A percentile compares a stretch with the other conserved stretches of the same genome.
phyloP scores from a whole-genome alignment of 2,797 vertebrate genomes.

The Distichodus sexfasciatus region DNA sequence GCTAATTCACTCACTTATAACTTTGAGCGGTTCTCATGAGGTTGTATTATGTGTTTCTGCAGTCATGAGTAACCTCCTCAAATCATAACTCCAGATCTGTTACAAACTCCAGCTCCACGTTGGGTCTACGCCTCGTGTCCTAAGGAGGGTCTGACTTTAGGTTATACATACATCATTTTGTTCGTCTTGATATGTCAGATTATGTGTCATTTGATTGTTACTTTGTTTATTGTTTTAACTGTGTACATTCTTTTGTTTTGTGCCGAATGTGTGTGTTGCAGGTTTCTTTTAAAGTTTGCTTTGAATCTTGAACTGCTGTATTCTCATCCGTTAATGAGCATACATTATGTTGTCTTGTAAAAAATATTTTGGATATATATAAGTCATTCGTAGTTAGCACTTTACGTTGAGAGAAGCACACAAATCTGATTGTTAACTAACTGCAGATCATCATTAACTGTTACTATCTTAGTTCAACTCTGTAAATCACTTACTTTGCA shows the following conservation, averaged over 20 bases:
- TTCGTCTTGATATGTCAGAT: not conserved
- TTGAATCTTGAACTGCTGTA: not conserved
- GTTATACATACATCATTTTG: not conserved
- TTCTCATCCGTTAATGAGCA: not conserved
- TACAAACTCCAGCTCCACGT: not conserved
- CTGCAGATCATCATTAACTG: not conserved
- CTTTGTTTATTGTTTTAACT: not conserved
- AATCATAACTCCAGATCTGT: slow-evolving; percentile 45
- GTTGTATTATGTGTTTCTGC: too few relatives aligned
- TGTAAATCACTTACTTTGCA: too few relatives aligned
- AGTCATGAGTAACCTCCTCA: slow-evolving; percentile 70
- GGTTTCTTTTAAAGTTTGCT: not conserved
- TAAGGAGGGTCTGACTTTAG: not conserved
- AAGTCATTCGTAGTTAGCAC: not conserved
- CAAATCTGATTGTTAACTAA: not conserved
- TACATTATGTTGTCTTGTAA: too few relatives aligned
- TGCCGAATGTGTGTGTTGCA: not conserved
- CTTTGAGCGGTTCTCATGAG: not conserved
- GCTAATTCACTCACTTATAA: not conserved
- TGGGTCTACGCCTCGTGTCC: not conserved
- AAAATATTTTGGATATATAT: too few relatives aligned
- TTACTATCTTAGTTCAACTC: too few relatives aligned
- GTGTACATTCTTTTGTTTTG: not conserved
- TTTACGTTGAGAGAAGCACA: not conserved
- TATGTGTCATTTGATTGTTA: not conserved